Conservation (phyloP, 2,888 invertebrate genomes). For the Drosophila villosipedis region DNA sequence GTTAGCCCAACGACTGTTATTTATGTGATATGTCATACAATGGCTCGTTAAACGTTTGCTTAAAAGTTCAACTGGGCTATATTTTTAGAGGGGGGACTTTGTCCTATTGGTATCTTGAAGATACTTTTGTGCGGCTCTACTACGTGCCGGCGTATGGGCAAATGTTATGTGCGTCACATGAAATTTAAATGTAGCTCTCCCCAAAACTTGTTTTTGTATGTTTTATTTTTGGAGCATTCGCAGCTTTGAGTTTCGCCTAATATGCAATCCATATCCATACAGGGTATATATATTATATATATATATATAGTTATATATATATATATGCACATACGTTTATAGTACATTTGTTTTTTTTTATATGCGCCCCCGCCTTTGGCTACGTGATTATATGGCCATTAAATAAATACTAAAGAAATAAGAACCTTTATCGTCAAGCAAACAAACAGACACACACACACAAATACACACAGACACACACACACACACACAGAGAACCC, state of each 20-base stretch:
- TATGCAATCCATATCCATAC: slow-evolving; percentile 38
- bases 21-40: not conserved
- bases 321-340: slow-evolving; percentile 1
- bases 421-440: slow-evolving; percentile 47
- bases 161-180: slow-evolving; percentile 75
- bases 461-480: not conserved
- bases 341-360: slow-evolving; percentile 10
- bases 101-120: slow-evolving; percentile 50
- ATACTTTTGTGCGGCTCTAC: slow-evolving; percentile 54
- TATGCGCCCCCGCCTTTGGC: slow-evolving; percentile 39
- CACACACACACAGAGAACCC: slow-evolving; percentile 17
- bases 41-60: not conserved
- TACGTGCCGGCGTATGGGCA: slow-evolving; percentile 58
- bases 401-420: slow-evolving; percentile 46
- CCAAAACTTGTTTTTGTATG: slow-evolving; percentile 59
- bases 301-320: not conserved
- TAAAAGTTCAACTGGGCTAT: slow-evolving; percentile 33
- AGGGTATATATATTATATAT: not conserved
- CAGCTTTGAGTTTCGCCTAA: slow-evolving; percentile 39
- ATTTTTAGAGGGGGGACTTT: not conserved
- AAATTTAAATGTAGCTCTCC: slow-evolving; percentile 71
- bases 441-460: not conserved
- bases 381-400: slow-evolving; percentile 78
- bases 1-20: not conserved
- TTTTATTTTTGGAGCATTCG: slow-evolving; percentile 40